Evolutionary conservation across 1,140 invertebrate genomes (phyloP).

Genomic region (Onthophagus taurus): DNA sequence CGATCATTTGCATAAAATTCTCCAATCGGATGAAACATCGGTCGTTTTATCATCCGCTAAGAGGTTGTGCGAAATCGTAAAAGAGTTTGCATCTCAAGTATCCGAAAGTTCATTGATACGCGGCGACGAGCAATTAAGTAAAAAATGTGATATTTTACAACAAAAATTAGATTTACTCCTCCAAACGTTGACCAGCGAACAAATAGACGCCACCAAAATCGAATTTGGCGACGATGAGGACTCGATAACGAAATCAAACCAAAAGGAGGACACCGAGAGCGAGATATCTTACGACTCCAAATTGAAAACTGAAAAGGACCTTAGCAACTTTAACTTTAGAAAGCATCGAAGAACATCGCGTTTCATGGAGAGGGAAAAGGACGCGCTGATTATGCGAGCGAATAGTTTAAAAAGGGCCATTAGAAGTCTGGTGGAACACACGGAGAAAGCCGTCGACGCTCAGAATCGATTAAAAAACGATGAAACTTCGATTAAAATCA

Average conservation of each 20-base stretch:
- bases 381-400: slow-evolving; percentile 51
- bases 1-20: slow-evolving; percentile 74
- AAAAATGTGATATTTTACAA: slow-evolving; percentile 65
- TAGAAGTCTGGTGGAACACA: slow-evolving; percentile 71
- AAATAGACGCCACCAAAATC: slow-evolving; percentile 26
- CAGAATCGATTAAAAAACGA: slow-evolving; percentile 37
- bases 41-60: slow-evolving; percentile 68
- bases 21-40: slow-evolving; percentile 74
- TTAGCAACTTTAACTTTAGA: slow-evolving; percentile 36
- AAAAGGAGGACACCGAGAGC: slow-evolving; percentile 34
- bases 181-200: slow-evolving; percentile 61
- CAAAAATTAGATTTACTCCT: slow-evolving; percentile 70
- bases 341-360: slow-evolving; percentile 35
- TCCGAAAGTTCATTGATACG: slow-evolving; percentile 46
- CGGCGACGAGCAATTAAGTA: slow-evolving; percentile 50
- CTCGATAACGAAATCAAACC: neutral
- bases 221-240: slow-evolving; percentile 21
- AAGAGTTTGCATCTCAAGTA: slow-evolving; percentile 61
- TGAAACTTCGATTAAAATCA: slow-evolving; percentile 31
- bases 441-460: slow-evolving; percentile 56
- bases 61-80: slow-evolving; percentile 73
- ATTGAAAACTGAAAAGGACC: slow-evolving; percentile 32
- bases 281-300: slow-evolving; percentile 35
- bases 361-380: slow-evolving; percentile 39
- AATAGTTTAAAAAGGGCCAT: slow-evolving; percentile 85